Conservation (phyloP, 2,888 invertebrate genomes). For the Lycaena phlaeas region DNA sequence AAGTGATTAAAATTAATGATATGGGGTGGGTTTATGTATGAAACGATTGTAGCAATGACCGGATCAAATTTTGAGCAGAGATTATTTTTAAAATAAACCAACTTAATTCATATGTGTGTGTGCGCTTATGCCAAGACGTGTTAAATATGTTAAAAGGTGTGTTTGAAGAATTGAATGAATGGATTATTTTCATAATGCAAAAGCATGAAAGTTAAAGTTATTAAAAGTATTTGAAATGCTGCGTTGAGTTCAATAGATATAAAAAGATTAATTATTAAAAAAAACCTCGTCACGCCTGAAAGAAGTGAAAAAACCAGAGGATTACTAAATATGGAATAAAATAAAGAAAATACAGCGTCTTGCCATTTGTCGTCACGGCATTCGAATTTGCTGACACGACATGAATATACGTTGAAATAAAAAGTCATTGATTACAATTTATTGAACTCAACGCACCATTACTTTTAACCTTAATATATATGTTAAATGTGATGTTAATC, state of each 20-base stretch:
- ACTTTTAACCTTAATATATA: constrained; percentile 16
- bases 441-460: neutral
- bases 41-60: constrained; percentile 17
- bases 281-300: too few relatives aligned
- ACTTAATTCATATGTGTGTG: neutral
- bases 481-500: constrained; percentile 55
- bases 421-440: too few relatives aligned
- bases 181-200: neutral
- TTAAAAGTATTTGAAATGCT: neutral
- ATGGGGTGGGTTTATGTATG: constrained; percentile 61
- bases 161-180: neutral
- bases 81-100: too few relatives aligned
- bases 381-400: too few relatives aligned
- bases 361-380: too few relatives aligned
- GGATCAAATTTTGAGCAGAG: constrained; percentile 47
- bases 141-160: neutral
- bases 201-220: neutral
- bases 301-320: too few relatives aligned
- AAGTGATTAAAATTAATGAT: constrained; percentile 29
- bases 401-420: too few relatives aligned
- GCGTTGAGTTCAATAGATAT: constrained; percentile 1
- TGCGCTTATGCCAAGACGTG: neutral
- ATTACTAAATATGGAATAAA: too few relatives aligned
- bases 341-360: too few relatives aligned
- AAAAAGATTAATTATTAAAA: too few relatives aligned